These are phyloP conservation scores for Hemichromis elongatus DNA, from an alignment of 2,113 vertebrate genomes.

Conservation along the genomic window DNA sequence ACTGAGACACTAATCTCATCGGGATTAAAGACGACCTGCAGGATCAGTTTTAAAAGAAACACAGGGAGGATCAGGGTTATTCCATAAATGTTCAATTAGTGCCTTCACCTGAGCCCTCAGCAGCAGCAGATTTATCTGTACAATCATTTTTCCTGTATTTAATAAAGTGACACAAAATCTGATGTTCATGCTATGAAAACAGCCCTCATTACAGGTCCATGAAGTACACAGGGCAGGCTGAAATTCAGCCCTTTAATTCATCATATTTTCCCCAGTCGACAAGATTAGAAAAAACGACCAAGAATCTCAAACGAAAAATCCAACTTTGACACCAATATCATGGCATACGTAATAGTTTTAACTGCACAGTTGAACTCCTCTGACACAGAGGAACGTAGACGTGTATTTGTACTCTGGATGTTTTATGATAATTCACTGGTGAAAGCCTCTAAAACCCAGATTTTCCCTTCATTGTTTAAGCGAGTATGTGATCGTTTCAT, in stretches of 20 bases:
- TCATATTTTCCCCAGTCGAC: not conserved
- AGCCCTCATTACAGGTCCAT: not conserved
- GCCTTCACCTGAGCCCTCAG: not conserved
- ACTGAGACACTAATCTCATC: conserved; percentile 69
- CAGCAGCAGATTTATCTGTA: not conserved
- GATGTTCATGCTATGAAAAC: not conserved
- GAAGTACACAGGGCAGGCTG: not conserved
- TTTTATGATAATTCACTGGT: not conserved
- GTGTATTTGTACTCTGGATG: not conserved
- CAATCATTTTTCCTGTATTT: not conserved
- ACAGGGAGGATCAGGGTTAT: not conserved
- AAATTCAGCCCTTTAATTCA: not conserved
- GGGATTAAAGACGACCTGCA: conserved; percentile 65
- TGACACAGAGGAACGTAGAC: not conserved
- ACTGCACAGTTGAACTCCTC: not conserved
- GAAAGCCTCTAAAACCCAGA: not conserved
- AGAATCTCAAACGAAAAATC: not conserved
- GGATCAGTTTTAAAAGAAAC: not conserved
- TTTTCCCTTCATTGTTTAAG: not conserved
- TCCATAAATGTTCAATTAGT: not conserved
- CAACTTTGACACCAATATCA: not conserved
- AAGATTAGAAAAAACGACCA: not conserved
- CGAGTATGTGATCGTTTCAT: not conserved
- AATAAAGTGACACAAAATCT: not conserved
- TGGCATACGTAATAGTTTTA: not conserved